A percentile compares a stretch with the other conserved stretches of the same genome.
phyloP scores from a whole-genome alignment of 2,888 invertebrate genomes.

The Tenthredo notha region DNA sequence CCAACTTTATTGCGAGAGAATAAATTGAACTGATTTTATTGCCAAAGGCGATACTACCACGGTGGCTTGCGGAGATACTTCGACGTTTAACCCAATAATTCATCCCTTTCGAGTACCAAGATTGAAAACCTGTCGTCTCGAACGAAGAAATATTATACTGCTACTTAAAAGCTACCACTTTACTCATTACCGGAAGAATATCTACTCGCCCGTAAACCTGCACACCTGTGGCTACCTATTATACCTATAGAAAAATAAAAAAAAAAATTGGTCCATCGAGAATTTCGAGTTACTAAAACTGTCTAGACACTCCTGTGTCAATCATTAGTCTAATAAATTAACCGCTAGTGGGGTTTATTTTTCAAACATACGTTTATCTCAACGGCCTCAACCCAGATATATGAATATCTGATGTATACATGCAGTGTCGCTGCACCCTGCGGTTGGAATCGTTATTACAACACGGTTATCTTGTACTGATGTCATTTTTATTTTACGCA shows the following conservation, averaged over 20 bases:
- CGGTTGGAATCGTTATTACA: neutral
- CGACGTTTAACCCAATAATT: conserved; percentile 33
- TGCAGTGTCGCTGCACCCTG: neutral
- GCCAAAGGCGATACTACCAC: neutral
- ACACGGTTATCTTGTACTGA: neutral
- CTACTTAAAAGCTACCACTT: neutral
- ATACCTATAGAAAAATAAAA: neutral
- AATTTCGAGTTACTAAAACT: neutral
- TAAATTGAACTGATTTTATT: conserved; percentile 29
- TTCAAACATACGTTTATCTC: neutral
- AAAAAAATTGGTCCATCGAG: neutral
- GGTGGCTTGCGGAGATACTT: neutral
- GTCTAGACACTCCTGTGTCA: neutral
- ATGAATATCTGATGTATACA: neutral
- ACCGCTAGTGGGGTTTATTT: neutral
- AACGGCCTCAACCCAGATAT: conserved; percentile 42
- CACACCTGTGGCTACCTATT: neutral
- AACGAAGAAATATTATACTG: conserved; percentile 19
- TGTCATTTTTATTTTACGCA: neutral
- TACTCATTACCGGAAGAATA: conserved; percentile 37
- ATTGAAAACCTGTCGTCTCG: conserved; percentile 40
- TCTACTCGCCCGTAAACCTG: neutral
- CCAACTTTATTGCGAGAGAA: conserved; percentile 19
- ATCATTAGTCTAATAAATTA: neutral
- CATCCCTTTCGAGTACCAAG: conserved; percentile 19